These are phyloP conservation scores for Parazoanthus atlanticus DNA, from an alignment of 92 coral and sea anemone genomes.

Conservation along the genomic window DNA sequence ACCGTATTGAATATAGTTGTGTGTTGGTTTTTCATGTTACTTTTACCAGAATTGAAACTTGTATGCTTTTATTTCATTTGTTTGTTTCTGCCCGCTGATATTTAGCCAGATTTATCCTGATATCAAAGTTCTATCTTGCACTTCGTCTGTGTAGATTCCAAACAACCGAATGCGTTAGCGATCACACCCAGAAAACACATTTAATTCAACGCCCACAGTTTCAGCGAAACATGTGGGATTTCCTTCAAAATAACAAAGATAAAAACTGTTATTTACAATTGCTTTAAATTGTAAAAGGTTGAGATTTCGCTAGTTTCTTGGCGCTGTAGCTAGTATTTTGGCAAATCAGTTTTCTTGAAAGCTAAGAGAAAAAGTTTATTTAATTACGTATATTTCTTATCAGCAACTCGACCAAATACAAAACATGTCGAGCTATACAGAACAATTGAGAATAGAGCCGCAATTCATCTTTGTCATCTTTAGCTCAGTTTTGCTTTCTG, in stretches of 20 bases:
- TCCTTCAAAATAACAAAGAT: not conserved
- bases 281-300: not conserved
- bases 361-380: slow-evolving; percentile 33
- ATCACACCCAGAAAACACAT: slow-evolving; percentile 6
- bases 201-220: not conserved
- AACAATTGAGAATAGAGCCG: slow-evolving; percentile 5
- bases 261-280: not conserved
- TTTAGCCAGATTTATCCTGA: not conserved
- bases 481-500: not conserved
- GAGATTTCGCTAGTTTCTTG: not conserved
- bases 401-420: slow-evolving; percentile 27
- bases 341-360: not conserved
- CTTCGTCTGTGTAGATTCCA: not conserved
- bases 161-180: slow-evolving; percentile 23
- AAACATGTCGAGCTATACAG: slow-evolving; percentile 14
- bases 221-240: not conserved
- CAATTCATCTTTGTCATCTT: not conserved
- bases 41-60: not conserved
- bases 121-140: slow-evolving; percentile 44
- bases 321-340: not conserved
- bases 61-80: slow-evolving; percentile 8
- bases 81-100: slow-evolving; percentile 34
- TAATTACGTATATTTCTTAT: slow-evolving; percentile 34
- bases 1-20: not conserved
- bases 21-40: not conserved